Evolutionary conservation across 2,113 vertebrate species (phyloP).

Genomic region (Lanius ludovicianus): DNA sequence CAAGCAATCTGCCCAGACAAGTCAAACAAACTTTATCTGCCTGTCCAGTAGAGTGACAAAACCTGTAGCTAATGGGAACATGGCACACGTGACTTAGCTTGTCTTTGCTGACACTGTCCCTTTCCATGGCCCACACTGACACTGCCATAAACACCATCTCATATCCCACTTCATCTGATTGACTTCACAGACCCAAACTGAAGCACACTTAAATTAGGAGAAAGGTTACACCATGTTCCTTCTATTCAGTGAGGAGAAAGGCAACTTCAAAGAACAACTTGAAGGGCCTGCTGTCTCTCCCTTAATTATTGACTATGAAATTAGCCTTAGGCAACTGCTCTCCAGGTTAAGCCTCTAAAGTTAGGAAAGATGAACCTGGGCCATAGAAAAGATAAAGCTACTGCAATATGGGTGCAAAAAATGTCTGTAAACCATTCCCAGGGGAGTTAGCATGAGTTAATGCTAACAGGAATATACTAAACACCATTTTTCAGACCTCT

Average conservation of each 20-base stretch:
- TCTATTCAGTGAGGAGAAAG: neutral
- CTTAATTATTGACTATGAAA: conserved; percentile 19
- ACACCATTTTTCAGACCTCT: neutral
- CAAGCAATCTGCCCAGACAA: neutral
- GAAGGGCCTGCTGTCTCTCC: neutral
- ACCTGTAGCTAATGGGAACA: neutral
- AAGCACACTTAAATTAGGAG: neutral
- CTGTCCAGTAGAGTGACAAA: neutral
- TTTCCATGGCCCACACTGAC: neutral
- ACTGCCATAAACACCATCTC: neutral
- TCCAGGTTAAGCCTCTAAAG: neutral
- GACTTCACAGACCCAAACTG: neutral
- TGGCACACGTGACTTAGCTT: fast-evolving
- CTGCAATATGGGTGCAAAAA: neutral
- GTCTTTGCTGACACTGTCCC: fast-evolving
- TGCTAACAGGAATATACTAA: too few species aligned
- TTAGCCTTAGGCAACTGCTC: neutral
- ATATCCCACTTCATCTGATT: neutral
- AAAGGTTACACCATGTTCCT: neutral
- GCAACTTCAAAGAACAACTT: neutral
- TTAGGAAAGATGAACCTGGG: neutral
- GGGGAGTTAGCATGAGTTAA: neutral
- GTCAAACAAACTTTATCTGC: neutral
- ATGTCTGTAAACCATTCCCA: neutral
- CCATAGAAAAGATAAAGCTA: neutral